phyloP scores from a whole-genome alignment of 2,797 vertebrate genomes.

The Karalla daura region DNA sequence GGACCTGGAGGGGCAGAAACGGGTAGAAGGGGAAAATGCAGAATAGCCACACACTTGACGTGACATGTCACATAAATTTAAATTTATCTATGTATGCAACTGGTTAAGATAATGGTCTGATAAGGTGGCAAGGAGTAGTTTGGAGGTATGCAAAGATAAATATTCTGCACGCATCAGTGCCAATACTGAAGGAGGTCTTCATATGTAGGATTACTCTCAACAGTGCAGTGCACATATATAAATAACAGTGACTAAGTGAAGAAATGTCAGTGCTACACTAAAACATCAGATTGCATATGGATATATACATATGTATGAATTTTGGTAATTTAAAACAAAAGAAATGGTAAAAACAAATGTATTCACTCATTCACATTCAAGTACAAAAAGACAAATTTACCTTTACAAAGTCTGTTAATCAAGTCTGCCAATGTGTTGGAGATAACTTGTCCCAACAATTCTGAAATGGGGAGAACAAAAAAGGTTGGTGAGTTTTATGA shows the following conservation, averaged over 20 bases:
- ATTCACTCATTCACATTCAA: background rate
- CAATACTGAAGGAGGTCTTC: constrained; percentile 1
- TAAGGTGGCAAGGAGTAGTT: too few species aligned
- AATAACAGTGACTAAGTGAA: constrained; percentile 58
- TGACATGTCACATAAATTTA: constrained; percentile 25
- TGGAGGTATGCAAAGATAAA: background rate
- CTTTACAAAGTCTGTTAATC: constrained; percentile 84
- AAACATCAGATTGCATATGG: constrained; percentile 14
- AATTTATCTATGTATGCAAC: constrained; percentile 8
- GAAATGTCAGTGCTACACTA: constrained; percentile 56
- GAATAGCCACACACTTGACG: constrained; percentile 27
- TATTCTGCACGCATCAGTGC: background rate
- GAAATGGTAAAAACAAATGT: background rate
- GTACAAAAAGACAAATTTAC: constrained; percentile 60
- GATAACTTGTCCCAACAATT: constrained; percentile 84
- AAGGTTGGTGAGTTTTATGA: constrained; percentile 19
- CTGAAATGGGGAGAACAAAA: constrained; percentile 76
- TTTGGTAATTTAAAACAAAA: background rate
- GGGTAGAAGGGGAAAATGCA: constrained; percentile 1
- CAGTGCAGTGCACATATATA: constrained; percentile 11
- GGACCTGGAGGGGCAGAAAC: constrained; percentile 72
- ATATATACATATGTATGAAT: constrained; percentile 12
- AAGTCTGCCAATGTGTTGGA: constrained; percentile 85
- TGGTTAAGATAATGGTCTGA: constrained; percentile 15
- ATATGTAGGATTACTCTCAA: constrained; percentile 12